Evolutionary conservation across 2,797 vertebrate species (phyloP).

Genomic region (Brachymystax lenok): DNA sequence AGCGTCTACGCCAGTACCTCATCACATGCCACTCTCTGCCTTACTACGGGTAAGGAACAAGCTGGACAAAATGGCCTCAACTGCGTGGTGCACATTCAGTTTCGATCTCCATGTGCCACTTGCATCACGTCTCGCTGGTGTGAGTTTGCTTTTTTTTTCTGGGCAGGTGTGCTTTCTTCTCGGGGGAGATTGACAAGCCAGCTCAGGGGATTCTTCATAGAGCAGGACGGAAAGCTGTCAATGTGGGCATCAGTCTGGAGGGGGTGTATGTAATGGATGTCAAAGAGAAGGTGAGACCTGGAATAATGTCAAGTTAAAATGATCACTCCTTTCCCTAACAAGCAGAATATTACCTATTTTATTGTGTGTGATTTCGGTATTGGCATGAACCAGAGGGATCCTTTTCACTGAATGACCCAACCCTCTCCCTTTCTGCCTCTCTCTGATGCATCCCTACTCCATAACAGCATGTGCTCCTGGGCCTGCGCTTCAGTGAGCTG

Average conservation of each 20-base stretch:
- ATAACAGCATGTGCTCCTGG: slow-evolving; percentile 86
- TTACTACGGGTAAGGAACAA: slow-evolving; percentile 83
- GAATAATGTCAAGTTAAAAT: background rate
- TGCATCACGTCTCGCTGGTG: background rate
- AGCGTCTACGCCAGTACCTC: slow-evolving; percentile 82
- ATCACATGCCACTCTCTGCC: slow-evolving; percentile 85
- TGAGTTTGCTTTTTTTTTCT: background rate
- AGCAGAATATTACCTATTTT: too few species aligned
- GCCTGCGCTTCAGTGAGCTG: slow-evolving; percentile 85
- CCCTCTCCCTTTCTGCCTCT: background rate
- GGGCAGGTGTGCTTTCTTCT: slow-evolving; percentile 82
- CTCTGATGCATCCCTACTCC: background rate
- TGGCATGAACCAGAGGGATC: background rate
- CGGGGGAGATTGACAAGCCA: slow-evolving; percentile 88
- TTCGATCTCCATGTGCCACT: background rate
- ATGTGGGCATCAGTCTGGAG: slow-evolving; percentile 87
- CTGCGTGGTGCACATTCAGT: background rate
- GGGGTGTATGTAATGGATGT: slow-evolving; percentile 90
- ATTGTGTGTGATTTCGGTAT: too few species aligned
- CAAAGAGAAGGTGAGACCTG: slow-evolving; percentile 83
- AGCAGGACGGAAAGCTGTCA: slow-evolving; percentile 82
- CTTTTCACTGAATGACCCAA: background rate
- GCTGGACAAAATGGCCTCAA: background rate
- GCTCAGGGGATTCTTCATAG: slow-evolving; percentile 84
- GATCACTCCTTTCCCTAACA: too few species aligned